Evolutionary conservation across 2,113 vertebrate genomes (phyloP).

Genomic region (Copsychus sechellarum): DNA sequence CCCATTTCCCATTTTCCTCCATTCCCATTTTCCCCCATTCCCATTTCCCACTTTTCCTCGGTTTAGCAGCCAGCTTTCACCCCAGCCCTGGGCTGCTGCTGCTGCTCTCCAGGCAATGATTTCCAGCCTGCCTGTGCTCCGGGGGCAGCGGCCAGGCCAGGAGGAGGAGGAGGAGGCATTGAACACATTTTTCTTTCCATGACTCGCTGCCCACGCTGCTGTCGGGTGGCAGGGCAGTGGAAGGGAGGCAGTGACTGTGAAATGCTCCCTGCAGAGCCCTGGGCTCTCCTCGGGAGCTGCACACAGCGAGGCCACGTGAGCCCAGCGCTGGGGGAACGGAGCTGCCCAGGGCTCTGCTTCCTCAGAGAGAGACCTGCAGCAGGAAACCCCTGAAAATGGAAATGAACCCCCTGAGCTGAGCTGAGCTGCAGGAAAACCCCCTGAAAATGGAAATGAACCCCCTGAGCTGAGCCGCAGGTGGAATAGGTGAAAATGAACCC

Average conservation of each 20-base stretch:
- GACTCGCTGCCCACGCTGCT: neutral
- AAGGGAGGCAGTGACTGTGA: neutral
- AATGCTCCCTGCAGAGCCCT: neutral
- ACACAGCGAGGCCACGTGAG: neutral
- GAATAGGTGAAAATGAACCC: too few species aligned
- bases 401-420: too few species aligned
- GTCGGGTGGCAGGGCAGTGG: neutral
- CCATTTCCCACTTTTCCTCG: neutral
- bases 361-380: neutral
- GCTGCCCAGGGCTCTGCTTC: neutral
- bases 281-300: neutral
- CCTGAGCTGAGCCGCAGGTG: too few species aligned
- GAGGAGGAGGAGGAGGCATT: neutral
- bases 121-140: conserved; percentile 1
- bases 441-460: too few species aligned
- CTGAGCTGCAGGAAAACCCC: too few species aligned
- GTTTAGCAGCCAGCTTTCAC: neutral
- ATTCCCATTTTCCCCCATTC: neutral
- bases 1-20: neutral
- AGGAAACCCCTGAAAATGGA: too few species aligned
- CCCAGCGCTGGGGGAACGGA: neutral
- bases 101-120: neutral
- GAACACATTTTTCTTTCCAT: conserved; percentile 40
- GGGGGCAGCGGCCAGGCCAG: neutral
- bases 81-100: neutral